phyloP scores from a whole-genome alignment of 2,113 vertebrate species.

The Reinhardtius hippoglossoides region DNA sequence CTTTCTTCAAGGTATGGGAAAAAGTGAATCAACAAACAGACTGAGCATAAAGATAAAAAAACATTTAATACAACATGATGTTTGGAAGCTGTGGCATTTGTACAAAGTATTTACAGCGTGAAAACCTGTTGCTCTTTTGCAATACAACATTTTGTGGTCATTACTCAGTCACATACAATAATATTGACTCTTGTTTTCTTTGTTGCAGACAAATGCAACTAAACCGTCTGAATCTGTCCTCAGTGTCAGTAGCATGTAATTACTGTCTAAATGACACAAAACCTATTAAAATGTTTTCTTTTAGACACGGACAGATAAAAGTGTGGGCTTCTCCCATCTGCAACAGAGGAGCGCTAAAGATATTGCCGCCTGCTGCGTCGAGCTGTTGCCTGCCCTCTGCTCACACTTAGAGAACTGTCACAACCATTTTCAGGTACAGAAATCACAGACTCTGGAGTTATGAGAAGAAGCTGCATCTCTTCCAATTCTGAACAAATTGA shows the following conservation, averaged over 20 bases:
- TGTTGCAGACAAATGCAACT: no score
- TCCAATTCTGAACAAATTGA: background rate
- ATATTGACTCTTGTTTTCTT: no score
- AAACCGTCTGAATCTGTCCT: background rate
- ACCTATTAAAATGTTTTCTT: background rate
- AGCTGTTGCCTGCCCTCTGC: constrained; percentile 90
- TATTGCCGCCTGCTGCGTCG: constrained; percentile 79
- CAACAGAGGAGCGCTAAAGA: constrained; percentile 88
- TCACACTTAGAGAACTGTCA: constrained; percentile 95
- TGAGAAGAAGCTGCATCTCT: background rate
- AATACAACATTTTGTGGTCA: no score
- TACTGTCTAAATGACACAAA: background rate
- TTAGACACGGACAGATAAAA: constrained; percentile 85
- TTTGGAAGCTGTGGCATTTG: no score
- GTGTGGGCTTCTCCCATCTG: constrained; percentile 91
- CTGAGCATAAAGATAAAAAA: background rate
- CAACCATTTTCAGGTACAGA: constrained; percentile 94
- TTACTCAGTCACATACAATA: no score
- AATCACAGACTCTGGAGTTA: background rate
- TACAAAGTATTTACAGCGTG: no score
- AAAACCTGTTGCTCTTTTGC: no score
- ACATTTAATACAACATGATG: background rate
- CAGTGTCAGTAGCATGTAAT: background rate
- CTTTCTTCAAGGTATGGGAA: constrained; percentile 87
- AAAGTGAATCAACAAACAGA: background rate